Percentiles rank a stretch among this genome's conserved stretches.
These are phyloP conservation scores for Turnix velox DNA, from an alignment of 2,113 vertebrate genomes.

Conservation along the genomic window DNA sequence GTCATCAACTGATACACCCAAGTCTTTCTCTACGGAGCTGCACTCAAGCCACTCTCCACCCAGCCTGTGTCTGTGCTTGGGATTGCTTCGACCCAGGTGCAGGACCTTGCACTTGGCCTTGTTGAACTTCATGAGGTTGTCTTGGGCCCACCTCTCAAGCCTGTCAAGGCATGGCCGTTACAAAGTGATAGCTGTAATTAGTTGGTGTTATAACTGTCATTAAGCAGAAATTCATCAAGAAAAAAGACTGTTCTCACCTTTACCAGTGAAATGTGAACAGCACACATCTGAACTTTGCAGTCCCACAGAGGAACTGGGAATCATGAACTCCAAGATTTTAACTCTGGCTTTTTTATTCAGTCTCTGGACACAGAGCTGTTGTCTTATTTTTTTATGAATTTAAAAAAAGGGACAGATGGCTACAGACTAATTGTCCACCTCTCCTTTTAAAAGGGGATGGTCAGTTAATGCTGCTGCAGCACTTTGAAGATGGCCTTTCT, in stretches of 20 bases:
- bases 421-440: not conserved
- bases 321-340: not conserved
- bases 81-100: too few relatives aligned
- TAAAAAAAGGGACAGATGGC: not conserved
- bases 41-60: too few relatives aligned
- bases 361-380: not conserved
- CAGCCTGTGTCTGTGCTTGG: too few relatives aligned
- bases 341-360: not conserved
- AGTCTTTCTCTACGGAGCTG: too few relatives aligned
- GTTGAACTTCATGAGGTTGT: too few relatives aligned
- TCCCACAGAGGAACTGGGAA: not conserved
- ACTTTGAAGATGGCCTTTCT: slow-evolving; percentile 31
- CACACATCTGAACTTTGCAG: not conserved
- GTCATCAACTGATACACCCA: too few relatives aligned
- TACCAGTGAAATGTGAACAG: not conserved
- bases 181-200: not conserved
- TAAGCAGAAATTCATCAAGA: not conserved
- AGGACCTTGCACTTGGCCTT: too few relatives aligned
- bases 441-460: slow-evolving; percentile 12
- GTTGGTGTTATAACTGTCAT: not conserved
- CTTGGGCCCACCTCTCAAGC: too few relatives aligned
- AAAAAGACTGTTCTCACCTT: not conserved
- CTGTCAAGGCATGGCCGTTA: not conserved
- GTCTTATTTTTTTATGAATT: not conserved
- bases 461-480: not conserved